Percentiles rank a stretch among this genome's conserved stretches.
phyloP scores from a whole-genome alignment of 2,113 vertebrate species.

The Phalacrocorax aristotelis region DNA sequence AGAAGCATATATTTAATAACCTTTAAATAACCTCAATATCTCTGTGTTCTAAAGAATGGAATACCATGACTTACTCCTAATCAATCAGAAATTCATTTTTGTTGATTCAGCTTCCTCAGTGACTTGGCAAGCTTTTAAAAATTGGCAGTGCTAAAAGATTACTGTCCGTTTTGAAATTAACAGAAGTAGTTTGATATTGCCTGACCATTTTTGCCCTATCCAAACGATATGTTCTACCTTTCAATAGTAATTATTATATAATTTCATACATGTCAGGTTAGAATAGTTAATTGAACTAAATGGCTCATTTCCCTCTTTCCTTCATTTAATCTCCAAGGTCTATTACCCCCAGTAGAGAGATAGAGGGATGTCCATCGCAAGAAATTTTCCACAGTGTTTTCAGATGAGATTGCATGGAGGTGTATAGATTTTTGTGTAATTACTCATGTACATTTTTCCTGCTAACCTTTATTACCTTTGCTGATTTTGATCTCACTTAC shows the following conservation, averaged over 20 bases:
- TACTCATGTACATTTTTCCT: conserved; percentile 25
- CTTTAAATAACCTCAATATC: conserved; percentile 51
- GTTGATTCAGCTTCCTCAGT: conserved; percentile 55
- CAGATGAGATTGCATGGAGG: conserved; percentile 40
- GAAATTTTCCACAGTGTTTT: conserved; percentile 25
- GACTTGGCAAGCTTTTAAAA: conserved; percentile 44
- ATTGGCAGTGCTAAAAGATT: conserved; percentile 17
- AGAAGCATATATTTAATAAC: conserved; percentile 54
- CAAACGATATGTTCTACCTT: background rate
- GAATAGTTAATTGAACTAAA: conserved; percentile 54
- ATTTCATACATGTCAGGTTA: conserved; percentile 49
- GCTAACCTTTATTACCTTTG: conserved; percentile 15
- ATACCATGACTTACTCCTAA: conserved; percentile 38
- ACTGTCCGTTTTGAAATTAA: background rate
- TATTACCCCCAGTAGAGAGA: conserved; percentile 25
- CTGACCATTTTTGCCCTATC: background rate
- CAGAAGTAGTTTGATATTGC: background rate
- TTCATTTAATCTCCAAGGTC: conserved; percentile 61
- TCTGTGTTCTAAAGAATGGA: conserved; percentile 45
- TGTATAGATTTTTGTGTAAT: conserved; percentile 44
- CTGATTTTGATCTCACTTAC: background rate
- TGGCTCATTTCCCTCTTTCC: conserved; percentile 42
- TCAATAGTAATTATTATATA: conserved; percentile 42
- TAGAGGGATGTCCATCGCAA: background rate
- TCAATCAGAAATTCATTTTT: conserved; percentile 68